Percentiles rank a stretch among this genome's conserved stretches.
Conservation (phyloP, 2,888 invertebrate genomes). For the Macrophya annulata region DNA sequence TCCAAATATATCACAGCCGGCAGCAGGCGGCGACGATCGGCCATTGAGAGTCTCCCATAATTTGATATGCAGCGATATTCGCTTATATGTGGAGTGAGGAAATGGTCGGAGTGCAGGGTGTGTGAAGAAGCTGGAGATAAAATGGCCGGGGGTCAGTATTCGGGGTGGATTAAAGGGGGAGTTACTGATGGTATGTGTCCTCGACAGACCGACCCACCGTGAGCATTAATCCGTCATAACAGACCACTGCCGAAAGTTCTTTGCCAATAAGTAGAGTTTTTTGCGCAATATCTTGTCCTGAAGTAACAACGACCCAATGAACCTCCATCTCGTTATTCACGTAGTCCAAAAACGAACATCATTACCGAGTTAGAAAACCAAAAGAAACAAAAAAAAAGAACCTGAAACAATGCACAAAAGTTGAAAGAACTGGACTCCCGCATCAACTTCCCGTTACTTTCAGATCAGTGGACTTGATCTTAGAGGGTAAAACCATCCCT, state of each 20-base stretch:
- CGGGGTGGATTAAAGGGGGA: slow-evolving; percentile 61
- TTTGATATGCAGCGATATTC: slow-evolving; percentile 78
- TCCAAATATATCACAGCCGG: slow-evolving; percentile 78
- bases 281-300: slow-evolving; percentile 37
- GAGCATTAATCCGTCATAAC: slow-evolving; percentile 77
- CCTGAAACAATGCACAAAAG: neutral
- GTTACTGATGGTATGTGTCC: slow-evolving; percentile 73
- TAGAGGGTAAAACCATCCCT: neutral
- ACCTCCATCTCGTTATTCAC: neutral
- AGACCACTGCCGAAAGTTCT: slow-evolving; percentile 68
- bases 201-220: slow-evolving; percentile 65
- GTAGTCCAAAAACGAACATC: neutral
- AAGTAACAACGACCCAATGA: neutral
- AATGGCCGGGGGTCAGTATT: slow-evolving; percentile 49
- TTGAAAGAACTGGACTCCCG: neutral
- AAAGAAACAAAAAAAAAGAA: neutral
- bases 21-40: slow-evolving; percentile 76
- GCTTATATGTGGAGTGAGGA: slow-evolving; percentile 66
- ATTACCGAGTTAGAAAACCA: too few relatives aligned
- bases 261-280: slow-evolving; percentile 45
- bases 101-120: slow-evolving; percentile 68
- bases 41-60: slow-evolving; percentile 77
- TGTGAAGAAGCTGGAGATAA: slow-evolving; percentile 52
- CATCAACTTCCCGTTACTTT: slow-evolving; percentile 1
- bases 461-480: neutral